A percentile compares a stretch with the other conserved stretches of the same genome.
Conservation (phyloP, 2,888 invertebrate genomes). For the Podabrus alpinus region DNA sequence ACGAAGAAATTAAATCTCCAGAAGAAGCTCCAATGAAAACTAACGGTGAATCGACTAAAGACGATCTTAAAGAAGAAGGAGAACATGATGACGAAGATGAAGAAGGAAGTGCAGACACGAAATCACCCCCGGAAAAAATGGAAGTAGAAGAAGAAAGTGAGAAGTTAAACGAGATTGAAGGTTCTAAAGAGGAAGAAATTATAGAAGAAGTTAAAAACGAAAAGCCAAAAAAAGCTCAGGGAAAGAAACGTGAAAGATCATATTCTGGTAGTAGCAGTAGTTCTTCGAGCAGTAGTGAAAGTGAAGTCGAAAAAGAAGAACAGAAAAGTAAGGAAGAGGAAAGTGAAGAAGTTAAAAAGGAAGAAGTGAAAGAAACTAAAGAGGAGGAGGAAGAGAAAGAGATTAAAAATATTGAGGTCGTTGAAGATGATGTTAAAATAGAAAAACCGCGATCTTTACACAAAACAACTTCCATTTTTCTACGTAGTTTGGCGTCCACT, state of each 20-base stretch:
- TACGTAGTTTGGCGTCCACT: slow-evolving; percentile 92
- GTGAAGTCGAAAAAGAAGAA: slow-evolving; percentile 45
- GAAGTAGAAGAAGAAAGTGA: slow-evolving; percentile 25
- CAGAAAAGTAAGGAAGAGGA: slow-evolving; percentile 43
- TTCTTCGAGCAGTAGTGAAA: slow-evolving; percentile 54
- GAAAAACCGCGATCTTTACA: slow-evolving; percentile 77
- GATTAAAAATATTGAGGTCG: slow-evolving; percentile 55
- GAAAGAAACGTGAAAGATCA: slow-evolving; percentile 56
- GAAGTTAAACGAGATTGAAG: slow-evolving; percentile 29
- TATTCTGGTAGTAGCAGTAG: slow-evolving; percentile 60
- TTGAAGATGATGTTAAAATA: slow-evolving; percentile 55
- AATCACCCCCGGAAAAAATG: slow-evolving; percentile 25
- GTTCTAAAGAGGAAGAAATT: slow-evolving; percentile 30
- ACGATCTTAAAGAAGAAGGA: slow-evolving; percentile 41
- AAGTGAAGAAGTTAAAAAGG: slow-evolving; percentile 46
- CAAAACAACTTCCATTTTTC: slow-evolving; percentile 95
- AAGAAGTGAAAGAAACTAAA: slow-evolving; percentile 46
- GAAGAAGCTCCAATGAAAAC: slow-evolving; percentile 30
- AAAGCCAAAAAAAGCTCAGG: slow-evolving; percentile 51
- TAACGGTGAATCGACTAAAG: slow-evolving; percentile 28
- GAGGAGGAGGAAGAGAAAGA: slow-evolving; percentile 54
- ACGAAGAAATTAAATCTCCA: slow-evolving; percentile 40
- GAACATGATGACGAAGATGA: slow-evolving; percentile 51
- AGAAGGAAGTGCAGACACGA: slow-evolving; percentile 42
- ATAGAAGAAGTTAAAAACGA: slow-evolving; percentile 41